Conservation (phyloP, 2,888 invertebrate species). For the Cataglyphis rosenhaueri region DNA sequence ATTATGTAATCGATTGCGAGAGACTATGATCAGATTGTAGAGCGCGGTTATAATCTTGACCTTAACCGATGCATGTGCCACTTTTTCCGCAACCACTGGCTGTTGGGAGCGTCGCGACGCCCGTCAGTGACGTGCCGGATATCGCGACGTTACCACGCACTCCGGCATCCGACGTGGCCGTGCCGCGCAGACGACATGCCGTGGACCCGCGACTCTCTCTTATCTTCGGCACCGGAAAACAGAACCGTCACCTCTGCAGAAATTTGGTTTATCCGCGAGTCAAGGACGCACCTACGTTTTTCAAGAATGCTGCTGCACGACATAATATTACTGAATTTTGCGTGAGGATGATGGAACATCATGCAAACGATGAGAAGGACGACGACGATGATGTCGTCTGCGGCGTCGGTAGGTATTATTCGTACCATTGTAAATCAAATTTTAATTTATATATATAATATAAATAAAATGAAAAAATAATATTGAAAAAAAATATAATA, state of each 20-base stretch:
- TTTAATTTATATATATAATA: not conserved
- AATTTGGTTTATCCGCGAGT: conserved; percentile 76
- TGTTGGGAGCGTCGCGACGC: conserved; percentile 69
- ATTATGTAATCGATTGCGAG: not conserved
- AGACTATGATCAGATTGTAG: not conserved
- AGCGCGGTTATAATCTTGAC: conserved; percentile 54
- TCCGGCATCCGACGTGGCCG: conserved; percentile 54
- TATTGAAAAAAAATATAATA: not conserved
- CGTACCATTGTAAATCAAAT: not conserved
- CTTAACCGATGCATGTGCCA: conserved; percentile 80
- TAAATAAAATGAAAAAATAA: not conserved
- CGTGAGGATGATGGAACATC: conserved; percentile 79
- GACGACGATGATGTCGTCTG: conserved; percentile 75
- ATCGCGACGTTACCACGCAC: conserved; percentile 64
- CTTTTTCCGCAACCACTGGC: conserved; percentile 82
- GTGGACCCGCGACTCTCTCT: conserved; percentile 45
- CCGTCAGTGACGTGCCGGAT: conserved; percentile 73
- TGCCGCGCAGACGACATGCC: conserved; percentile 68
- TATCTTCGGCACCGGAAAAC: conserved; percentile 59
- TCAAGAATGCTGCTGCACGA: conserved; percentile 50
- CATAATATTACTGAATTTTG: conserved; percentile 77
- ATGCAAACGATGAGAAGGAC: conserved; percentile 60
- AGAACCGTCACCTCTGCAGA: conserved; percentile 59
- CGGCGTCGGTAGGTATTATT: conserved; percentile 58
- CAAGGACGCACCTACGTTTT: conserved; percentile 46